Evolutionary conservation across 2,797 vertebrate species (phyloP).

Genomic region (Apogon hyalosoma): DNA sequence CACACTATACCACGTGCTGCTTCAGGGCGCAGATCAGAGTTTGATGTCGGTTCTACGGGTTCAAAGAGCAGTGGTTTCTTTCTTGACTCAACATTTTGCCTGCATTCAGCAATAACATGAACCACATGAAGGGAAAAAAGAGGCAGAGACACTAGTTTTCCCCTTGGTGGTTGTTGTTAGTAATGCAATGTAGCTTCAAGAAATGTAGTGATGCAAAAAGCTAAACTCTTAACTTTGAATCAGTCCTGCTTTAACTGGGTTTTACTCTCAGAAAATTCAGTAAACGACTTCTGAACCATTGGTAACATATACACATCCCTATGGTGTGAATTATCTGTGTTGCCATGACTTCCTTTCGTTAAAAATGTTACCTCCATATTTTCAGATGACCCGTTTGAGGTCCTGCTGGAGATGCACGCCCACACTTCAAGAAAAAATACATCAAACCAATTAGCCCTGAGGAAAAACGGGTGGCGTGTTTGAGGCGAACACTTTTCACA

Average conservation of each 20-base stretch:
- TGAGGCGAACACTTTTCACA: no score
- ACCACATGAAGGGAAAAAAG: constrained; percentile 1
- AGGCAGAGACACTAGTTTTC: background rate
- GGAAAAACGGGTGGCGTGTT: no score
- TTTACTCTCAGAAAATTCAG: background rate
- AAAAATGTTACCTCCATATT: no score
- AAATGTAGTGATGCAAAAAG: background rate
- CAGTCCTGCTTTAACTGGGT: background rate
- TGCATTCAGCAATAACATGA: constrained; percentile 17
- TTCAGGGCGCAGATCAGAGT: constrained; percentile 8
- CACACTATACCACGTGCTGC: background rate
- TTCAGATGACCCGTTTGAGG: no score
- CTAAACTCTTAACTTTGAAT: background rate
- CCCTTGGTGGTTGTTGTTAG: background rate
- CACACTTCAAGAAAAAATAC: no score
- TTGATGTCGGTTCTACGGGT: constrained; percentile 20
- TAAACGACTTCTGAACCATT: background rate
- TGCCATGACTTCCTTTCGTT: no score
- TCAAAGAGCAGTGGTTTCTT: constrained; percentile 11
- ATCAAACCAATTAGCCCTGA: no score
- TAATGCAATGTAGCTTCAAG: constrained; percentile 1
- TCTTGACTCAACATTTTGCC: constrained; percentile 12
- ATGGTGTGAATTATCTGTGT: no score
- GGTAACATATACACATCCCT: background rate
- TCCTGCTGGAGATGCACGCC: no score